Evolutionary conservation across 1,140 invertebrate species (phyloP).

Genomic region (Spodoptera frugiperda): DNA sequence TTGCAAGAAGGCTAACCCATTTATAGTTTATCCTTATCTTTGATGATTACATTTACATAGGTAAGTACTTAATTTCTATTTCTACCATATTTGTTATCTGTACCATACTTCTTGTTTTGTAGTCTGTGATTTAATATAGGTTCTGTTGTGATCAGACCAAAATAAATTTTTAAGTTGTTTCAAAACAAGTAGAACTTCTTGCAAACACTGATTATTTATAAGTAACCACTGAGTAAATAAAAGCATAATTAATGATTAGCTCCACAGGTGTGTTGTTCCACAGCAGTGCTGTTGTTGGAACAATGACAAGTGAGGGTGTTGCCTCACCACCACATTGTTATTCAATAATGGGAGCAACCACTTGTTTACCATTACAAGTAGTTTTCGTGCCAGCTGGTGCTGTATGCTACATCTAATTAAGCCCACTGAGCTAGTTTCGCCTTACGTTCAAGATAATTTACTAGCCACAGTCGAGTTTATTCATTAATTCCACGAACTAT

Average conservation of each 20-base stretch:
- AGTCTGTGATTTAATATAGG: too few relatives aligned
- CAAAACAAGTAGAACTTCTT: too few relatives aligned
- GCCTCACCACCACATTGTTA: constrained; percentile 3
- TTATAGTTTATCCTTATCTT: not conserved
- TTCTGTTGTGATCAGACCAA: too few relatives aligned
- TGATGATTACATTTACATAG: not conserved
- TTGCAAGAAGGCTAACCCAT: constrained; percentile 5
- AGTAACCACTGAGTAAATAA: not conserved
- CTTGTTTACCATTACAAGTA: constrained; percentile 20
- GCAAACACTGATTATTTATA: too few relatives aligned
- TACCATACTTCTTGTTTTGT: too few relatives aligned
- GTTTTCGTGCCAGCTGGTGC: constrained; percentile 14
- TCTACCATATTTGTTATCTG: too few relatives aligned
- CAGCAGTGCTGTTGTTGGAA: constrained; percentile 20
- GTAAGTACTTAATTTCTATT: too few relatives aligned
- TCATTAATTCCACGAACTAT: constrained; percentile 7
- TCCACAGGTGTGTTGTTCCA: constrained; percentile 5
- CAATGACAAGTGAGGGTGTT: constrained; percentile 30
- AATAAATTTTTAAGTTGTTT: not conserved
- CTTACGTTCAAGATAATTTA: constrained; percentile 3
- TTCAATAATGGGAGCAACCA: constrained; percentile 30
- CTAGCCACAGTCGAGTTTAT: not conserved
- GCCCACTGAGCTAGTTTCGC: constrained; percentile 17
- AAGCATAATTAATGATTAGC: constrained; percentile 2
- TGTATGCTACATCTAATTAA: constrained; percentile 2